phyloP scores from a whole-genome alignment of 2,797 vertebrate species.

The Helicolenus hilgendorfi region DNA sequence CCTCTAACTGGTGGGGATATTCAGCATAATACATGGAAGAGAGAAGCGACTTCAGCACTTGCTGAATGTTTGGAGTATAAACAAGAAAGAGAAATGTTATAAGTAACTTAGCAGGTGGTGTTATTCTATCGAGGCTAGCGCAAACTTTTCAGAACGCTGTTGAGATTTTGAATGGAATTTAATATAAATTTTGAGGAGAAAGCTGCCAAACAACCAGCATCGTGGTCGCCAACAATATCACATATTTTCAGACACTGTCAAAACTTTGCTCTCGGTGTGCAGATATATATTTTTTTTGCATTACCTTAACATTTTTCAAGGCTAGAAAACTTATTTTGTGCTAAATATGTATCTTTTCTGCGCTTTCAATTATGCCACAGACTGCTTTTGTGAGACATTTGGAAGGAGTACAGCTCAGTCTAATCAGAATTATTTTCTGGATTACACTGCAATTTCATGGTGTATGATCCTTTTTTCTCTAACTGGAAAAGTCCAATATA shows the following conservation, averaged over 20 bases:
- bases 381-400: slow-evolving; percentile 1
- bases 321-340: background rate
- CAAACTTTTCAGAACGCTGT: slow-evolving; percentile 32
- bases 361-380: background rate
- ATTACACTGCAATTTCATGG: slow-evolving; percentile 14
- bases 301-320: slow-evolving; percentile 2
- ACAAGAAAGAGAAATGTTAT: slow-evolving; percentile 26
- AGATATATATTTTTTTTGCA: slow-evolving; percentile 10
- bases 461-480: slow-evolving; percentile 4
- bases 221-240: slow-evolving; percentile 52
- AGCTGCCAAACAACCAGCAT: slow-evolving; percentile 37
- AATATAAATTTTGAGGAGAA: slow-evolving; percentile 57
- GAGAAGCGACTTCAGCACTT: background rate
- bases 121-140: slow-evolving; percentile 38
- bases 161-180: slow-evolving; percentile 48
- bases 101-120: slow-evolving; percentile 16
- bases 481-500: slow-evolving; percentile 13
- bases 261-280: slow-evolving; percentile 20
- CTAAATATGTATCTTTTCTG: background rate
- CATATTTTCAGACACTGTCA: slow-evolving; percentile 56
- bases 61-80: slow-evolving; percentile 44
- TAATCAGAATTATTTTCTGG: background rate
- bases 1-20: slow-evolving; percentile 10
- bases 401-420: background rate
- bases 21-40: background rate